Evolutionary conservation across 2,113 vertebrate species (phyloP), one percentile per base, ranked within the genome.

Genomic region (Gulo gulo): DNA sequence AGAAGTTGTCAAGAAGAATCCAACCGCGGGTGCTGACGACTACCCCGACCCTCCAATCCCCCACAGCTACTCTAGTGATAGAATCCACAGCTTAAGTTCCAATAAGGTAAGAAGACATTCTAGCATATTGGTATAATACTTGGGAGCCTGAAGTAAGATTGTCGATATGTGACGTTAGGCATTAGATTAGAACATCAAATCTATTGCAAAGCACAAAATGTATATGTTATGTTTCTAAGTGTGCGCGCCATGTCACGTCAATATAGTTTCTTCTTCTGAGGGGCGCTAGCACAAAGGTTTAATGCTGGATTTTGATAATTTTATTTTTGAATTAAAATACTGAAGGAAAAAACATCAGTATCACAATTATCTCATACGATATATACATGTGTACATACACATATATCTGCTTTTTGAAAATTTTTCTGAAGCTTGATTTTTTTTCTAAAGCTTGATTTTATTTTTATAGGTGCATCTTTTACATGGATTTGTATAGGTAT

Each of bases 1-100:
- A 63, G 99, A 99, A 98, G 98, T 99, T 61, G 55, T 99, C 97
- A 99, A 99, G 98, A 99, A 99, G 97, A 99, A 99, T 18, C 95
- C 99, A 26, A 98, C 99, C 96, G 99, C 99, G 98, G 99, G 99
- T 96, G 98, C 98, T 73, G 91, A 99, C 92, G 99, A 99, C 73
- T 99, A 99, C 85, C 98, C 99, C 13, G 99, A 99, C 74, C 99
- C 98, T 95, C 98, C 98, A 0, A 94, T 99, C 91, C 99, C 99
- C 61, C 99, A 99, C 93, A 99, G 98, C 97, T 99, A 99, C 97
- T 99, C 99, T 74, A 99, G 99, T 94, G 99, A 99, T 96, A 99
- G 99, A 98, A 99, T 99, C 94, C 99, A 99, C 82, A 98, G 98
- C 50, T 98, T 99, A 95, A 98, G 99, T 97, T 99, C 99, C 89